Base-by-base conservation (phyloP, 2,888 invertebrate genomes). In the Agrilus cyanescens region DNA sequence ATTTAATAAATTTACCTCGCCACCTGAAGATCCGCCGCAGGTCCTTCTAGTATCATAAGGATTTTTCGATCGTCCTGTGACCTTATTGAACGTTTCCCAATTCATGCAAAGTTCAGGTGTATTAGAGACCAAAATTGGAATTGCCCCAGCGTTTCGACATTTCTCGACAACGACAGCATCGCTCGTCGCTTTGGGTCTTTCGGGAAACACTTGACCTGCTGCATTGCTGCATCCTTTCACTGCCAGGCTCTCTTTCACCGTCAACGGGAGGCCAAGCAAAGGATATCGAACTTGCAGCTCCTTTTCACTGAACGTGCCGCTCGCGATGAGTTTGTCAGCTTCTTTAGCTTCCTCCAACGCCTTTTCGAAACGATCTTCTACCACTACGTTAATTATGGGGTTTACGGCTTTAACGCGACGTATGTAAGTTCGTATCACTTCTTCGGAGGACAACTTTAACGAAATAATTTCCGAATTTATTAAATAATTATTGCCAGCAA, bases 21-120 rank as follows among this genome's bases (percentile, higher is more conserved):
- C 87, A 30, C 93, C 93, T 1, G 90, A 90, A 25, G 91, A 93
- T 4, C 94, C 94, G 0, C 91, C 94, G 0, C 82, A 70, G 0
- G 78, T 86, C 52, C 80, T 72, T 0, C 72, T 72, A 2, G 77
- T 70, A 57, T 88, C 78, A 61, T 90, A 88, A 0, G 95, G 90
- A 69, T 95, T 95, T 50, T 72, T 73, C 0, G 89, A 85, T 32
- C 77, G 69, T 0, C 94, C 93, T 31, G 80, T 77, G 1, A 89
- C 69, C 39, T 80, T 73, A 62, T 89, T 93, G 39, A 73, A 76
- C 7, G 85, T 83, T 67, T 94, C 93, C 77, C 85, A 87, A 62
- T 87, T 88, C 60, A 90, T 72, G 56, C 93, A 93, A 47, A 87
- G 74, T 60, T 94, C 93, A 0, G 91, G 89, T 1, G 86, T 84